Conservation (phyloP, 2,888 invertebrate genomes). For the Pelosia muscerda region DNA sequence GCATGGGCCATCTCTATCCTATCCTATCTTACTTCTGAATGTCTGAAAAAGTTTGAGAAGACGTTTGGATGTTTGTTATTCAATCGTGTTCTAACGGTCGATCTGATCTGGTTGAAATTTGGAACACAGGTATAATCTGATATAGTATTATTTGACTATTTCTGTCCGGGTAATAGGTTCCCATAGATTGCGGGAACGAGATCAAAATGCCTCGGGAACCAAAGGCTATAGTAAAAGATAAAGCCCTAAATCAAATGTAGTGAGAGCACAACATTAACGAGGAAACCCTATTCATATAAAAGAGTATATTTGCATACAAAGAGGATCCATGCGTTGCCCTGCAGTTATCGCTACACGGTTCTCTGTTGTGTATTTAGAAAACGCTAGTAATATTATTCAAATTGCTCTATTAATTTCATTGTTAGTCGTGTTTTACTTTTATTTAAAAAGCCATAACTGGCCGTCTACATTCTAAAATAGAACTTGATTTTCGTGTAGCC, state of each 20-base stretch:
- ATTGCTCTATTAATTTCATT: conserved; percentile 62
- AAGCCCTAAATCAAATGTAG: conserved; percentile 29
- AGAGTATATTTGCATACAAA: conserved; percentile 75
- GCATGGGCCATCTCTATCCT: too few species aligned
- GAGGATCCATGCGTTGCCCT: conserved; percentile 60
- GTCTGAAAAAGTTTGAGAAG: too few species aligned
- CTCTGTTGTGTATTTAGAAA: conserved; percentile 64
- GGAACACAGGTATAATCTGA: too few species aligned
- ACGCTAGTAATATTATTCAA: conserved; percentile 71
- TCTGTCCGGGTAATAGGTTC: too few species aligned
- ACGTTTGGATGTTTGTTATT: too few species aligned
- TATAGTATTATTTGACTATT: too few species aligned
- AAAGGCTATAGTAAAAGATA: conserved; percentile 22
- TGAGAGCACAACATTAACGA: conserved; percentile 28
- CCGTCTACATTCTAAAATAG: neutral
- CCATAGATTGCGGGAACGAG: too few species aligned
- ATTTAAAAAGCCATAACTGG: neutral
- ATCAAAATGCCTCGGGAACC: too few species aligned
- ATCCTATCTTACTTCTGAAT: too few species aligned
- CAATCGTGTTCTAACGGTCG: too few species aligned
- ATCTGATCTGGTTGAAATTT: too few species aligned
- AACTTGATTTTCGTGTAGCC: neutral
- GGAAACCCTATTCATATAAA: conserved; percentile 65
- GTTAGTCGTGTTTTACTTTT: conserved; percentile 15
- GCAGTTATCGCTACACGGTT: conserved; percentile 57